Evolutionary conservation across 2,888 invertebrate species (phyloP).

Genomic region (Emmelina monodactyla): DNA sequence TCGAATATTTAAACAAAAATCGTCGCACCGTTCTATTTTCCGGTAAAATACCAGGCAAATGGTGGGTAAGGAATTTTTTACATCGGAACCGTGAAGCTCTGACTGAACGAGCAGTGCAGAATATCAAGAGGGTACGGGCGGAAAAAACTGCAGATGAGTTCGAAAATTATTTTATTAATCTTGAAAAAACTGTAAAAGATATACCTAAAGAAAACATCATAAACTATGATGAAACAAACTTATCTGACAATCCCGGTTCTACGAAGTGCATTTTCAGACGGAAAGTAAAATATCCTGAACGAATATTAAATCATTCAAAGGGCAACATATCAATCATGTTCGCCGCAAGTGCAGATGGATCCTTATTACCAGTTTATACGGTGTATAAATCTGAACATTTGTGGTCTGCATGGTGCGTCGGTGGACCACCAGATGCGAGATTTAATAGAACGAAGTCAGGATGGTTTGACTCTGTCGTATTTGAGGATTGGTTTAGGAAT

Average conservation of each 20-base stretch:
- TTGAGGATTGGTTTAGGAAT: constrained; percentile 12
- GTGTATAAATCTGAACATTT: constrained; percentile 14
- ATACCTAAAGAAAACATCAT: background rate
- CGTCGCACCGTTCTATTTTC: constrained; percentile 4
- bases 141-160: constrained; percentile 9
- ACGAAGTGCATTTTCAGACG: constrained; percentile 14
- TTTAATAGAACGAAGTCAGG: constrained; percentile 16
- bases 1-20: constrained; percentile 9
- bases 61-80: constrained; percentile 8
- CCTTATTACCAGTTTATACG: constrained; percentile 13
- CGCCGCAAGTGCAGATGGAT: no score
- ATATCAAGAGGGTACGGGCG: constrained; percentile 10
- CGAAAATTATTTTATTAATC: constrained; percentile 4
- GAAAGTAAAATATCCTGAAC: no score
- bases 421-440: constrained; percentile 13
- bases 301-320: constrained; percentile 13
- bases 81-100: constrained; percentile 4
- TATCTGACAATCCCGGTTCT: constrained; percentile 15
- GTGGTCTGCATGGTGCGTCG: constrained; percentile 10
- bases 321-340: constrained; percentile 15
- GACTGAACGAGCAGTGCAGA: constrained; percentile 6
- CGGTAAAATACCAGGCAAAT: constrained; percentile 7
- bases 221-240: constrained; percentile 16
- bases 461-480: constrained; percentile 16
- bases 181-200: background rate